Evolutionary conservation across 2,797 vertebrate genomes (phyloP), one percentile per base, ranked within the genome.

Genomic region (Amazona finschi): DNA sequence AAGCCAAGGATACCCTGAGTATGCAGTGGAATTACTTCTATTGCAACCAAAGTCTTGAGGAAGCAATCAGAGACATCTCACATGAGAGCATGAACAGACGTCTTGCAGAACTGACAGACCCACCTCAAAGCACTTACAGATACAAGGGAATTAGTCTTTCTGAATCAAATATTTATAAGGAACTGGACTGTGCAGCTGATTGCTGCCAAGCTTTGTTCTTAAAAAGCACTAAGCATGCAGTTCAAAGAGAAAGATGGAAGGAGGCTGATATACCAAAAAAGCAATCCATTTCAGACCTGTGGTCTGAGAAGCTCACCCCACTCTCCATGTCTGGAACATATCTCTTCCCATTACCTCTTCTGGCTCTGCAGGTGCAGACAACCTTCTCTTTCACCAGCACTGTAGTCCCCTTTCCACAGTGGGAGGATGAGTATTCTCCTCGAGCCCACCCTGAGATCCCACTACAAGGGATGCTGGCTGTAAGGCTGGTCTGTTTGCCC

Each of bases 131-230:
- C 82, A 91, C 79, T 92, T 67, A 83, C 0, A 1, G 33, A 72
- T 65, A 78, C 84, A 89, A 77, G 0, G 0, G 24, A 65, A 83
- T 75, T 69, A 82, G 93, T 91, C 46, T 69, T 85, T 65, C 53
- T 15, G 13, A 86, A 95, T 92, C 73, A 93, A 94, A 84, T 90
- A 95, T 91, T 96, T 91, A 87, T 78, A 52, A 36, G n/a, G n/a
- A 94, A 50, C 24, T 78, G 50, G 82, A 87, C 43, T 67, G 20
- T 47, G 64, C 64, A 85, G 71, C 58, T 3, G 0, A 30, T 20
- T 0, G 0, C 71, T 90, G 90, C 92, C 95, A 92, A 94, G 46
- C 60, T 93, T 87, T 82, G 67, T 69, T 93, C 82, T 91, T 78
- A 94, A 94, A 92, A 95, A 90, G 85, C 85, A 77, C 82, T 81